Conservation (phyloP, 2,113 vertebrate species). For the Actinemys pallida region DNA sequence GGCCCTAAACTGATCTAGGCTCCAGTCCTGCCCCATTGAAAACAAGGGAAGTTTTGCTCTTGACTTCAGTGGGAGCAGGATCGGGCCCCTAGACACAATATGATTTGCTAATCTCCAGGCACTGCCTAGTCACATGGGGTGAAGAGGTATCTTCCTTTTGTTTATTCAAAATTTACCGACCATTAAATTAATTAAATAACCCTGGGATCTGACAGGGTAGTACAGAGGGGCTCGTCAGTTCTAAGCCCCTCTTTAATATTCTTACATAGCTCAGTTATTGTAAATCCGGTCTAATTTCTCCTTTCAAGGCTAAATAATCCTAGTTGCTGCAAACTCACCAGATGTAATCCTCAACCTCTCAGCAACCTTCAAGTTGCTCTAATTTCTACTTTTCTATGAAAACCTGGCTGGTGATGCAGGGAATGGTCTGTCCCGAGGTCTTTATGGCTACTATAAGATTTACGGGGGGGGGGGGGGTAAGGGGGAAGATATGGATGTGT, state of each 20-base stretch:
- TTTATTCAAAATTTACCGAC: no score
- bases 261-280: neutral
- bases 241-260: neutral
- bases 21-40: neutral
- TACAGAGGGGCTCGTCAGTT: neutral
- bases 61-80: no score
- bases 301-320: neutral
- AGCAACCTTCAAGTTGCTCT: neutral
- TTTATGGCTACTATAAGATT: neutral
- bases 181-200: no score
- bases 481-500: neutral
- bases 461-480: neutral
- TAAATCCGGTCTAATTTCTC: neutral
- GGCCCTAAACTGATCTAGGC: neutral
- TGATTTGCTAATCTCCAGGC: no score
- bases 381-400: neutral
- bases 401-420: neutral
- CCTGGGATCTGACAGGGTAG: neutral
- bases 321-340: neutral
- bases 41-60: neutral
- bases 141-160: no score
- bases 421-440: neutral
- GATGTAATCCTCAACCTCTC: constrained; percentile 2
- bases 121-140: no score
- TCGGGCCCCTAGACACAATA: neutral